phyloP scores from a whole-genome alignment of 2,888 invertebrate species.

The Andrena trimmerana region DNA sequence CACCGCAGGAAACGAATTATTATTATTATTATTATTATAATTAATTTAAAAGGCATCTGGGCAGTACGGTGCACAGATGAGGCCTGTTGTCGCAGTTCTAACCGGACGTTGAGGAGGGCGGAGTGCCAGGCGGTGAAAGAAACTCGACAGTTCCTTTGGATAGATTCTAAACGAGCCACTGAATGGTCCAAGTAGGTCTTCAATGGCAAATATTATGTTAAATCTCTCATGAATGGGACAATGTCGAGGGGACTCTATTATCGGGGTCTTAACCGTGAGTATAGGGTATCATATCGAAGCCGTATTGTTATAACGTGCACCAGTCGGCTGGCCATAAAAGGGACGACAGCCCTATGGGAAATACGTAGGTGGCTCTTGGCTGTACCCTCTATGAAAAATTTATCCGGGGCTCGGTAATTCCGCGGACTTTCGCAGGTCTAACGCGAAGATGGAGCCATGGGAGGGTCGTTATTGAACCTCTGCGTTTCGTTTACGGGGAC shows the following conservation, averaged over 20 bases:
- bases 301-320: constrained; percentile 78
- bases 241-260: constrained; percentile 78
- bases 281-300: constrained; percentile 79
- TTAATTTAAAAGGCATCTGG: neutral
- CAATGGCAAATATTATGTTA: constrained; percentile 85
- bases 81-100: neutral
- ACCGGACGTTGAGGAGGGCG: neutral
- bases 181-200: constrained; percentile 78
- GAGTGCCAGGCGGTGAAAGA: neutral
- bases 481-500: constrained; percentile 8
- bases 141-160: constrained; percentile 16
- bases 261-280: constrained; percentile 79
- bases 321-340: constrained; percentile 70
- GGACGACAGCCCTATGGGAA: constrained; percentile 77
- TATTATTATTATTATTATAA: no score
- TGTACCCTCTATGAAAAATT: constrained; percentile 66
- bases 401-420: constrained; percentile 52
- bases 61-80: neutral
- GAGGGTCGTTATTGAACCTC: constrained; percentile 9
- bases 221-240: constrained; percentile 84
- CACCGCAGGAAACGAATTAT: neutral
- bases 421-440: constrained; percentile 4
- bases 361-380: constrained; percentile 69
- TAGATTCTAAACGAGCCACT: constrained; percentile 63
- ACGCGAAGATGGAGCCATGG: constrained; percentile 15